Conservation (phyloP, 1,140 invertebrate genomes). For the Brachionus koreanus region DNA sequence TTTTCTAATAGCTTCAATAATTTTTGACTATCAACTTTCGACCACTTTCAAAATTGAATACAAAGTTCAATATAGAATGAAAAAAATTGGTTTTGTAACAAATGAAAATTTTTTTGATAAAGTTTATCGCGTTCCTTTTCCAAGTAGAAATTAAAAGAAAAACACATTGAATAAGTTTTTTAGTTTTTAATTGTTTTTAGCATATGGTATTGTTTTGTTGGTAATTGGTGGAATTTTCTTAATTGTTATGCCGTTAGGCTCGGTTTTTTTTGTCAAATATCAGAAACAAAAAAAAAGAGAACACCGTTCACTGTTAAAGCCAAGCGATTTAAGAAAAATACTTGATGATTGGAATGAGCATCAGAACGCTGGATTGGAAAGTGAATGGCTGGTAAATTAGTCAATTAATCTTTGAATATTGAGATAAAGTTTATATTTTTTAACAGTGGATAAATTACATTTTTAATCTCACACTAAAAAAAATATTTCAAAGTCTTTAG, state of each 20-base stretch:
- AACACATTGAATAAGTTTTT: neutral
- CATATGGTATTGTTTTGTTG: neutral
- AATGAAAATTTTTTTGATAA: neutral
- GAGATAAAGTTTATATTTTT: too few relatives aligned
- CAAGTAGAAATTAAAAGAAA: neutral
- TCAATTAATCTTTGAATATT: neutral
- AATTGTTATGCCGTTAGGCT: neutral
- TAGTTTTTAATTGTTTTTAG: neutral
- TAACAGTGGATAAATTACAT: too few relatives aligned
- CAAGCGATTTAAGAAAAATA: neutral
- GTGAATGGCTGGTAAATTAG: neutral
- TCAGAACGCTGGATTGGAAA: neutral
- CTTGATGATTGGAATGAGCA: neutral
- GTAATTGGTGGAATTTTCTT: neutral
- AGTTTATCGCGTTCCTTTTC: conserved; percentile 13
- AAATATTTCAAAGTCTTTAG: too few relatives aligned
- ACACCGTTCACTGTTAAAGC: neutral
- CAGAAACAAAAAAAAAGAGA: neutral
- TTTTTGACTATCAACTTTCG: neutral
- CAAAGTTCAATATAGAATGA: neutral
- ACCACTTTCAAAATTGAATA: neutral
- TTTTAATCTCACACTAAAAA: too few relatives aligned
- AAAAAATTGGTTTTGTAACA: neutral
- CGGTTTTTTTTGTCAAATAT: neutral
- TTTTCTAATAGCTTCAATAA: neutral